Base-by-base conservation (phyloP, 2,888 invertebrate species). In the Athalia cordata region DNA sequence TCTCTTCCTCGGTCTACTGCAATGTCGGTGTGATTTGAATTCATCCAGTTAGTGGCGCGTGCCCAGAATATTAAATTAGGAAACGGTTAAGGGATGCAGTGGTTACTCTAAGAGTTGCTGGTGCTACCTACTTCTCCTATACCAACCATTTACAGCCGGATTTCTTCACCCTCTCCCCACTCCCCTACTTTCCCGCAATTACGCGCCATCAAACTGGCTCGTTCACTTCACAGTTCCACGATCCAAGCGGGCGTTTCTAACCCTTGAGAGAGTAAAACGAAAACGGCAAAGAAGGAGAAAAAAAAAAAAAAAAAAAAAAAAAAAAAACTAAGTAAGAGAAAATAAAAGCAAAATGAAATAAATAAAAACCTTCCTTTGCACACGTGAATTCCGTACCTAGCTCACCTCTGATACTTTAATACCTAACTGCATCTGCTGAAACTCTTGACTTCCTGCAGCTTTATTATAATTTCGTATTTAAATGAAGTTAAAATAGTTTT, bases 11-110 rank as follows among this genome's bases (percentile, higher is more conserved):
- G 81, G 67, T 68, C 82, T 80, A 81, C 72, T 72, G 72, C 29
- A 29, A 52, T 83, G 86, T 82, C 81, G 82, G 83, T 88, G 88
- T 89, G 89, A 89, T 89, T 89, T 89, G 89, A 89, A 89, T 89
- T 87, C 87, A 88, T 86, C 87, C 88, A 88, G 89, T 89, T 89
- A 89, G 88, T 83, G 85, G 87, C 86, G 84, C 89, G 89, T 89
- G 89, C 85, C 84, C 79, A 79, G 89, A 88, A 86, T 89, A 78
- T 82, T 79, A 62, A 78, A 75, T 52, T 81, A 59, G 82, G 80
- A 83, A 84, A 83, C 80, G 83, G 81, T 83, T 86, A 82, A 87
- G 84, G 84, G 81, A 83, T 80, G 81, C 79, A 80, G 83, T 87
- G 86, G 84, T 87, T 87, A 86, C 83, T 85, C 83, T 80, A 78